These are phyloP conservation scores for Phaethornis superciliosus DNA, from an alignment of 2,113 vertebrate genomes.

Conservation along the genomic window DNA sequence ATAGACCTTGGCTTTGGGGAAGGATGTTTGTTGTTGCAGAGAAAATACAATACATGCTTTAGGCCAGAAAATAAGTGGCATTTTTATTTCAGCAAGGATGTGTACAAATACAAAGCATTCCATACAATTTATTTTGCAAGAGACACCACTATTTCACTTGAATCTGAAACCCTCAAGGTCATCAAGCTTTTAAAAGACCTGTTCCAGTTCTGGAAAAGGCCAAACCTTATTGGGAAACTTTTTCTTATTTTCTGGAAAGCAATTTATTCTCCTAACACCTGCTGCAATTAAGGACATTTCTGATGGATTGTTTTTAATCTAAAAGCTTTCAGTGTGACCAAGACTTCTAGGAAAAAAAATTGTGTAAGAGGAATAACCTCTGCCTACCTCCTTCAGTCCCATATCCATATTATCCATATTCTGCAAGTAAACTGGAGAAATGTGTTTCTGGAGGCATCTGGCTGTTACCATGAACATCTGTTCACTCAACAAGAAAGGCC, in stretches of 20 bases:
- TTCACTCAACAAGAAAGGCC: not conserved
- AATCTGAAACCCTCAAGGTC: not conserved
- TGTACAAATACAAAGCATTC: not conserved
- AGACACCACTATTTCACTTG: not conserved
- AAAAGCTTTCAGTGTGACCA: not conserved
- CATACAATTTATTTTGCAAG: not conserved
- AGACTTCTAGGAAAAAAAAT: not conserved
- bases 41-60: not conserved
- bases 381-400: not conserved
- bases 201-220: not conserved
- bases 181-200: not conserved
- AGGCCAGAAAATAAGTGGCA: not conserved
- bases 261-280: rapidly evolving
- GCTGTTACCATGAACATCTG: not conserved
- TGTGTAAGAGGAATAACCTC: not conserved
- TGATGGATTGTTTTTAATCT: not conserved
- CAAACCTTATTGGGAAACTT: not conserved
- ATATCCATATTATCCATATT: not conserved
- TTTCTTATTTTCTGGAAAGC: not conserved
- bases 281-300: not conserved
- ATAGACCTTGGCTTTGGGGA: not conserved
- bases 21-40: not conserved
- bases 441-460: not conserved
- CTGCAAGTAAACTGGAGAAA: not conserved
- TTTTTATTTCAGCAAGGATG: not conserved